phyloP scores from a whole-genome alignment of 2,113 vertebrate species.

The Muscicapa adusta region DNA sequence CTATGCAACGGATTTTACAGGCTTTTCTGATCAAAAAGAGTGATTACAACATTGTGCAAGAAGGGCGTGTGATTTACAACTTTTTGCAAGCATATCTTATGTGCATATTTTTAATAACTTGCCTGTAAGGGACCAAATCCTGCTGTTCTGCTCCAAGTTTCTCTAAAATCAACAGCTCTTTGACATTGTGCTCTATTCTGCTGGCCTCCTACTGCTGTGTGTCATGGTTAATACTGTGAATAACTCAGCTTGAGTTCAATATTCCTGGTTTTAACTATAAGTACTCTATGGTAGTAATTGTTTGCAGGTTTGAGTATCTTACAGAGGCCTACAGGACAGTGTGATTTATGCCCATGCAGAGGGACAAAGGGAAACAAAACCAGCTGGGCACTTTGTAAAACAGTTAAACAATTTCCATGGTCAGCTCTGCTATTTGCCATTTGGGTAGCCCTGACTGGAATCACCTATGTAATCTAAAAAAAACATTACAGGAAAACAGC shows the following conservation, averaged over 20 bases:
- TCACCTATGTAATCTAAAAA: not conserved
- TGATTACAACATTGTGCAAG: not conserved
- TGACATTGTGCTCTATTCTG: not conserved
- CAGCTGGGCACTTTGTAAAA: not conserved
- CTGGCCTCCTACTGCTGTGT: not conserved
- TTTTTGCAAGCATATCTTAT: not conserved
- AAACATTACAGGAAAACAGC: not conserved
- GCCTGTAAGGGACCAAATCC: not conserved
- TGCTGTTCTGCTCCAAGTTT: not conserved
- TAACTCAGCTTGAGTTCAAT: not conserved
- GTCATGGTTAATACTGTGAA: constrained; percentile 21
- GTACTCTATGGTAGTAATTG: not conserved
- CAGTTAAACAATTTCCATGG: not conserved
- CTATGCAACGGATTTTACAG: not conserved
- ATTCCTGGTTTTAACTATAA: not conserved
- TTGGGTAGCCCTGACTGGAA: not conserved
- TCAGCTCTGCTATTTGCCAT: not conserved
- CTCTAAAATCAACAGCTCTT: not conserved
- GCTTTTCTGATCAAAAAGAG: not conserved
- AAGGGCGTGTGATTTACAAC: not conserved
- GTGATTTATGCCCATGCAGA: not conserved
- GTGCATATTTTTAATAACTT: not conserved
- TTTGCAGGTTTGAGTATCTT: not conserved
- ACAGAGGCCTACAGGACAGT: not conserved
- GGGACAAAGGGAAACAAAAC: not conserved